These are phyloP conservation scores for Drosophila nr. fundita DNA, from an alignment of 2,888 invertebrate genomes.

Conservation along the genomic window DNA sequence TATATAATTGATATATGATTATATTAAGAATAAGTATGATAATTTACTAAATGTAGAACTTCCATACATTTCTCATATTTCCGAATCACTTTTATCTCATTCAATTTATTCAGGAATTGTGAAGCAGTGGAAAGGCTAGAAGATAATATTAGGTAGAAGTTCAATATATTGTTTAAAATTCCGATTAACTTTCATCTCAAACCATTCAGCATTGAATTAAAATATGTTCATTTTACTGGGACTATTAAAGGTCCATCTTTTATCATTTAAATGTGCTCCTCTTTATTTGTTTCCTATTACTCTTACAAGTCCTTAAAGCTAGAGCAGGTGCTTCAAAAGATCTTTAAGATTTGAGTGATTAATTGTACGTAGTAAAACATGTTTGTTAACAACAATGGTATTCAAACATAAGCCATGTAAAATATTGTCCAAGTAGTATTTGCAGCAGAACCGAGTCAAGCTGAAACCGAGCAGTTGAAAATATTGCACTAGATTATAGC, in stretches of 20 bases:
- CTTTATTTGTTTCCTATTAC: not conserved
- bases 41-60: not conserved
- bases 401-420: not conserved
- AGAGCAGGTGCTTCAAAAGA: not conserved
- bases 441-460: not conserved
- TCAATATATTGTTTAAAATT: not conserved
- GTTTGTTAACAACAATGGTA: not conserved
- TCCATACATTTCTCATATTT: not conserved
- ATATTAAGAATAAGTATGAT: not conserved
- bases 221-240: not conserved
- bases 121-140: not conserved
- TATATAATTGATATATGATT: not conserved
- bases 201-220: not conserved
- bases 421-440: not conserved
- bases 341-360: not conserved
- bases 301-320: not conserved
- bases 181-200: not conserved
- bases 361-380: not conserved
- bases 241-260: too few relatives aligned
- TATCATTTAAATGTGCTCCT: too few relatives aligned
- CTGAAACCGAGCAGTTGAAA: not conserved
- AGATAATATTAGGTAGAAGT: not conserved
- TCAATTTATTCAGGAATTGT: slow-evolving; percentile 13
- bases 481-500: too few relatives aligned
- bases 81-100: slow-evolving; percentile 1